Percentiles rank a stretch among this genome's conserved stretches.
phyloP scores from a whole-genome alignment of 1,140 invertebrate genomes.

The Lethocerus indicus region DNA sequence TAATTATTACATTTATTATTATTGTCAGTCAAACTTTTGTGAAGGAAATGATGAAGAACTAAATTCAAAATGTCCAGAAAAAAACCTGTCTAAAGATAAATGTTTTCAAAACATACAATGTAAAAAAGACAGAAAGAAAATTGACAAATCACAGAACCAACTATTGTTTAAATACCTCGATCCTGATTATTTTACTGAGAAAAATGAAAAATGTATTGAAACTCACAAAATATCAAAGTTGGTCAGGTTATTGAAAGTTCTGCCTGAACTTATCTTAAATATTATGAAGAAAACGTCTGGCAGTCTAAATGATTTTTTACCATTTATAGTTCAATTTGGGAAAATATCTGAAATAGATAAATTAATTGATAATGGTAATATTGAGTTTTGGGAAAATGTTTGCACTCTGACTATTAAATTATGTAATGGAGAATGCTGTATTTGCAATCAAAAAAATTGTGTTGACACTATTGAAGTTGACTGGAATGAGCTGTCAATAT shows the following conservation, averaged over 20 bases:
- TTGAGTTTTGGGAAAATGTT: slow-evolving; percentile 2
- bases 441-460: slow-evolving; percentile 1
- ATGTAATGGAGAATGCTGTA: slow-evolving; percentile 22
- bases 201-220: too few relatives aligned
- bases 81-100: too few relatives aligned
- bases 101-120: too few relatives aligned
- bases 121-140: too few relatives aligned
- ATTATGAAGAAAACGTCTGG: slow-evolving; percentile 1
- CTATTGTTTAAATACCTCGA: too few relatives aligned
- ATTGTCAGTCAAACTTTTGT: too few relatives aligned
- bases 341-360: not conserved
- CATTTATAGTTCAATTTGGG: slow-evolving; percentile 11
- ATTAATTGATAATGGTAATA: not conserved
- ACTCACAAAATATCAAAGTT: too few relatives aligned
- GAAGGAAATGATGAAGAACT: too few relatives aligned
- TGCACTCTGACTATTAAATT: slow-evolving; percentile 14
- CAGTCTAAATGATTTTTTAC: not conserved
- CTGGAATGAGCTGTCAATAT: slow-evolving; percentile 22
- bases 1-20: not conserved
- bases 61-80: too few relatives aligned
- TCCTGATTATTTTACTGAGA: too few relatives aligned
- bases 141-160: too few relatives aligned
- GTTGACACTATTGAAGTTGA: slow-evolving; percentile 4
- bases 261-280: slow-evolving; percentile 1
- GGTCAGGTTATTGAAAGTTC: slow-evolving; percentile 3